A percentile compares a stretch with the other conserved stretches of the same genome.
Conservation (phyloP, 2,888 invertebrate species). For the Andrena haemorrhoa region DNA sequence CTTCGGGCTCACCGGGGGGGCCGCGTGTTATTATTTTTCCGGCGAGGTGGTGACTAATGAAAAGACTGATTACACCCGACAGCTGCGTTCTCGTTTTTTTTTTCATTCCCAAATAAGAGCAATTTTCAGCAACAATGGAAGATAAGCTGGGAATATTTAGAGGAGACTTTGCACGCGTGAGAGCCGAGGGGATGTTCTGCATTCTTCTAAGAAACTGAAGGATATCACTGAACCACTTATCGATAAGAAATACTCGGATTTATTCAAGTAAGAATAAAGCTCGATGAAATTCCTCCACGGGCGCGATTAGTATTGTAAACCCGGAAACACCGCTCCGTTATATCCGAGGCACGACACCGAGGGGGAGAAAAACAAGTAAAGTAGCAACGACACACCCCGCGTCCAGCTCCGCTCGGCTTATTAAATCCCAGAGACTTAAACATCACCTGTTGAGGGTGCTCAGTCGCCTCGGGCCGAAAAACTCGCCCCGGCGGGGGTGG, state of each 20-base stretch:
- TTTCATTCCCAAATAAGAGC: neutral
- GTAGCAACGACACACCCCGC: neutral
- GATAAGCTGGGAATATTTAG: too few species aligned
- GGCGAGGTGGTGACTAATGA: conserved; percentile 11
- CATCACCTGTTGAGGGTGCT: conserved; percentile 74
- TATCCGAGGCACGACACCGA: too few species aligned
- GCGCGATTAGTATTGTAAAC: too few species aligned
- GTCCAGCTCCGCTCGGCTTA: conserved; percentile 53
- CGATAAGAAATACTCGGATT: too few species aligned
- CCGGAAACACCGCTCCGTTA: too few species aligned
- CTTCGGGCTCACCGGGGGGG: neutral
- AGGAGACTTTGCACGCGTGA: too few species aligned
- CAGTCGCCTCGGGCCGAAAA: conserved; percentile 62
- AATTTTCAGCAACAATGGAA: too few species aligned
- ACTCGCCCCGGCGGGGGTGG: conserved; percentile 40
- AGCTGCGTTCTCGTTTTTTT: neutral
- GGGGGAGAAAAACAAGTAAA: neutral
- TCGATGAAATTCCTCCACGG: too few species aligned
- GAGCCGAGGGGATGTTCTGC: too few species aligned
- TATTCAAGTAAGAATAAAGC: too few species aligned
- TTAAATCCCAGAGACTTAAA: conserved; percentile 74
- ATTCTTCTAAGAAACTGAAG: too few species aligned
- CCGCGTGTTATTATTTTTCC: conserved; percentile 19
- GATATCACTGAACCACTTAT: too few species aligned
- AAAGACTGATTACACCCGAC: conserved; percentile 11